Base-by-base conservation (phyloP, 2,888 invertebrate species). In the Stenoptilia bipunctidactyla region DNA sequence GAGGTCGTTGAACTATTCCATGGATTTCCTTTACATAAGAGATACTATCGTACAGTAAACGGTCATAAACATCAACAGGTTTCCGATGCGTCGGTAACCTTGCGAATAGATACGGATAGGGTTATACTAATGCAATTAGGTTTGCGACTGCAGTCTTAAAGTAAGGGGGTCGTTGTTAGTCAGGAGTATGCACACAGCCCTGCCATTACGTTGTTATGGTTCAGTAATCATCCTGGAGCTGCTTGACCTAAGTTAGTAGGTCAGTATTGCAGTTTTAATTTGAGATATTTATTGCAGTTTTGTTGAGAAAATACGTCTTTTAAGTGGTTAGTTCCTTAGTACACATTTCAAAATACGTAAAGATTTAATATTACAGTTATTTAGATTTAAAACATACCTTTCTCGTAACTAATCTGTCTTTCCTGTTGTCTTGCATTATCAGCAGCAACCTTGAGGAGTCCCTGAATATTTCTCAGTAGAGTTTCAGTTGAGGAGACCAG, bases 381-480 rank as follows among this genome's bases (percentile, higher is more conserved):
- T 20, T 20, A n/a, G n/a, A n/a, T n/a, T n/a, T n/a, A n/a, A n/a
- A n/a, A 46, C 62, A 80, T 86, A 97, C 97, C 96, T 93, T 96
- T 97, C 85, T 97, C 97, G 77, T 95, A 94, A 87, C 92, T 94
- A 79, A 96, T 93, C 82, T 97, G 96, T 53, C 96, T 87, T 76
- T 98, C 97, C 80, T 97, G 96, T 66, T 97, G 96, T 57, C 97
- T 89, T 40, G 97, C 96, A 80, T 97, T 97, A 76, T 97, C 97
- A 1, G 96, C 96, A n/a, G 97, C 97, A 46, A 97, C 96, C 80
- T 97, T 97, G 48, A 97, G 89, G 49, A 97, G 87, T 40, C 97
- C 96, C 79, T 97, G 97, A 63, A 98, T 97, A 76, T 97, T 97
- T 64, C 97, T 87, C 52, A 97, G 89, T 52, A 97, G 87, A 45